Evolutionary conservation across 2,888 invertebrate genomes (phyloP).

Genomic region (Cryptocheilus praepositus): DNA sequence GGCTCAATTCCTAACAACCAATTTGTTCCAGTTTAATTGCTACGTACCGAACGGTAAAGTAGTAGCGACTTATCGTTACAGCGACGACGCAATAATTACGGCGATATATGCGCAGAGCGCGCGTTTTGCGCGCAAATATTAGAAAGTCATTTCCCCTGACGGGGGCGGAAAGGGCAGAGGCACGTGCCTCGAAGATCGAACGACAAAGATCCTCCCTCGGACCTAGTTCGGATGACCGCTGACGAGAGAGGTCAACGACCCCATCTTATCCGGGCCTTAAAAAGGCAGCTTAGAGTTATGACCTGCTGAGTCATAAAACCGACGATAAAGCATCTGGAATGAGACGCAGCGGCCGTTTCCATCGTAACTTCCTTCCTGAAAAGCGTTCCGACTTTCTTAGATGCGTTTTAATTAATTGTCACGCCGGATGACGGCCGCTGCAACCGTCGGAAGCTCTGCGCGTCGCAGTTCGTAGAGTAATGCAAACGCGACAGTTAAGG

Average conservation of each 20-base stretch:
- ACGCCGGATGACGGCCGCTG: too few relatives aligned
- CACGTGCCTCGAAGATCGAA: slow-evolving; percentile 7
- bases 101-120: background rate
- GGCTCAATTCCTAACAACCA: slow-evolving; percentile 40
- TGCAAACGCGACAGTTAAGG: too few relatives aligned
- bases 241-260: slow-evolving; percentile 37
- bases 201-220: background rate
- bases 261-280: slow-evolving; percentile 40
- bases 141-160: background rate
- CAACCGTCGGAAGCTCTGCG: too few relatives aligned
- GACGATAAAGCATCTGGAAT: slow-evolving; percentile 41
- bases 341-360: slow-evolving; percentile 21
- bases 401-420: too few relatives aligned
- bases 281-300: slow-evolving; percentile 30
- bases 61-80: slow-evolving; percentile 8
- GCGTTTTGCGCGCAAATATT: background rate
- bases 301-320: slow-evolving; percentile 37
- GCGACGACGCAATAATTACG: background rate
- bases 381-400: too few relatives aligned
- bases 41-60: slow-evolving; percentile 13
- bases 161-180: background rate
- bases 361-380: slow-evolving; percentile 5
- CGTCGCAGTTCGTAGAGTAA: too few relatives aligned
- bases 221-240: slow-evolving; percentile 28
- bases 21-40: slow-evolving; percentile 49